Evolutionary conservation across 1,140 invertebrate species (phyloP).

Genomic region (Zaprionus capensis): DNA sequence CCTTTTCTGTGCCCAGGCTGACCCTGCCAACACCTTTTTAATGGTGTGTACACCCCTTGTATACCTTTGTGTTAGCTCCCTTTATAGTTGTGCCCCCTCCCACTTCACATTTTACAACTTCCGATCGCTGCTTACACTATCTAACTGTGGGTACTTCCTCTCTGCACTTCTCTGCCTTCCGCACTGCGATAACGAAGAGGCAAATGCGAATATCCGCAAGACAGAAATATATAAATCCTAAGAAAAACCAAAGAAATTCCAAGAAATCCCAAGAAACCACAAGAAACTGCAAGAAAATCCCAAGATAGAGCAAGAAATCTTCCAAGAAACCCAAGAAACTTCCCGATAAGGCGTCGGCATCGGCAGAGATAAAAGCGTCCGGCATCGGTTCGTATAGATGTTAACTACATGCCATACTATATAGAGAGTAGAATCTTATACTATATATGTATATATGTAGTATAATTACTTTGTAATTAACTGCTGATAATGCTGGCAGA

Average conservation of each 20-base stretch:
- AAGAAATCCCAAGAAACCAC: background rate
- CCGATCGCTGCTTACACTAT: background rate
- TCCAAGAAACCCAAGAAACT: background rate
- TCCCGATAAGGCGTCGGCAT: background rate
- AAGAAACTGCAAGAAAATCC: background rate
- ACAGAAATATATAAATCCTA: background rate
- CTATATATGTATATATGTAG: too few species aligned
- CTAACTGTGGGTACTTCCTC: background rate
- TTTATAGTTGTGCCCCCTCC: background rate
- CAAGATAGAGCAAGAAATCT: background rate
- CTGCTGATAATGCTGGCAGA: background rate
- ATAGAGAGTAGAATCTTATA: background rate
- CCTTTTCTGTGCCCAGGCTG: background rate
- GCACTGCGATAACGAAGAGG: background rate
- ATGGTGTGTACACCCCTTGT: too few species aligned
- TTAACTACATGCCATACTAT: conserved; percentile 22
- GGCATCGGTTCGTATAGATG: conserved; percentile 1
- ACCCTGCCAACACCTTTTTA: too few species aligned
- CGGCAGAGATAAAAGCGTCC: conserved; percentile 26
- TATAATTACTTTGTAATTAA: background rate
- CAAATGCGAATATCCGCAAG: background rate
- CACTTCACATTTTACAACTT: background rate
- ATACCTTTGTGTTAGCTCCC: background rate
- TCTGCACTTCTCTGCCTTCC: background rate
- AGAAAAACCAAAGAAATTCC: background rate